Conservation (phyloP, 2,113 vertebrate species). For the Anser cygnoides region DNA sequence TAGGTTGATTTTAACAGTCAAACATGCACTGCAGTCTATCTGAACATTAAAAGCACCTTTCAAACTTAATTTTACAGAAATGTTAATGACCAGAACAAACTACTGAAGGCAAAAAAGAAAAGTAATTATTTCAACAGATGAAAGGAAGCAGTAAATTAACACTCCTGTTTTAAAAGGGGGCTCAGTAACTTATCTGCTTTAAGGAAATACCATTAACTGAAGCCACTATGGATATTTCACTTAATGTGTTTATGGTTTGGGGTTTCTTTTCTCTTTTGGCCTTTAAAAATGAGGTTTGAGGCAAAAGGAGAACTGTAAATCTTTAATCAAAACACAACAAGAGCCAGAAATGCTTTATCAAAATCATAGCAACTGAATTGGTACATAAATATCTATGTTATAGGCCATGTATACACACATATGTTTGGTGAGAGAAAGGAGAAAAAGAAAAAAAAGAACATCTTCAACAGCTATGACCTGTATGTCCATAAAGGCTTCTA, state of each 20-base stretch:
- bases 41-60: slow-evolving; percentile 81
- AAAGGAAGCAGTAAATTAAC: slow-evolving; percentile 83
- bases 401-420: not conserved
- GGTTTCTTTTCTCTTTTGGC: slow-evolving; percentile 43
- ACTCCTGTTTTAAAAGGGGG: slow-evolving; percentile 52
- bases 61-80: slow-evolving; percentile 81
- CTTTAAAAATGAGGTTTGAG: slow-evolving; percentile 51
- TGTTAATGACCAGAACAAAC: slow-evolving; percentile 82
- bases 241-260: slow-evolving; percentile 36
- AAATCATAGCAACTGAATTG: not conserved
- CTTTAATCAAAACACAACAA: slow-evolving; percentile 24
- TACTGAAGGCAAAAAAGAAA: slow-evolving; percentile 72
- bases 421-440: not conserved
- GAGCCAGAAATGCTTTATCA: slow-evolving; percentile 21
- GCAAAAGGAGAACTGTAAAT: slow-evolving; percentile 28
- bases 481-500: not conserved
- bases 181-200: slow-evolving; percentile 55
- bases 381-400: not conserved
- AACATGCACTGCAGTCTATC: slow-evolving; percentile 73
- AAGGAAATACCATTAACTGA: slow-evolving; percentile 64
- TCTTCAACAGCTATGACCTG: not conserved
- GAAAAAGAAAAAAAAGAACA: not conserved
- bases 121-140: slow-evolving; percentile 81
- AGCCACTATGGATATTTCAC: slow-evolving; percentile 48
- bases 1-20: slow-evolving; percentile 71